These are phyloP conservation scores for Orchesella cincta DNA, from an alignment of 1,140 invertebrate species.

Conservation along the genomic window DNA sequence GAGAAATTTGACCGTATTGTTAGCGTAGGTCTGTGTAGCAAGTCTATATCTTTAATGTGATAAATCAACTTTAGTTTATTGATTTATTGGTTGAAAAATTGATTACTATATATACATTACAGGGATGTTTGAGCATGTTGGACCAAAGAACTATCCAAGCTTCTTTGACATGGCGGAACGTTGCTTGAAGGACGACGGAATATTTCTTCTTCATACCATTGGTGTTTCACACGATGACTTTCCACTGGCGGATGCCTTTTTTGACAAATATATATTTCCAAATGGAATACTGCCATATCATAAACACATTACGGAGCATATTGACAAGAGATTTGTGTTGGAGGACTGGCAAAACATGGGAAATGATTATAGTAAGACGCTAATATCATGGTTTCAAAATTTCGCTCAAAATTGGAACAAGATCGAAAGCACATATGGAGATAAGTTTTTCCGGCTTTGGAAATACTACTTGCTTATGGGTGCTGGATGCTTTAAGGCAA, in stretches of 20 bases:
- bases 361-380: slow-evolving; percentile 22
- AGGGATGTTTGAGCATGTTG: slow-evolving; percentile 29
- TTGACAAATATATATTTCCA: slow-evolving; percentile 30
- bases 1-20: slow-evolving; percentile 49
- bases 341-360: slow-evolving; percentile 32
- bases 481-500: slow-evolving; percentile 10
- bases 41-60: not conserved
- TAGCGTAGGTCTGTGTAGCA: slow-evolving; percentile 41
- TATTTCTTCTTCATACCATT: slow-evolving; percentile 31
- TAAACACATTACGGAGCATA: slow-evolving; percentile 15
- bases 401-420: slow-evolving; percentile 5
- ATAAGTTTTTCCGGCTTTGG: slow-evolving; percentile 27
- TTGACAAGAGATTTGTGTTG: slow-evolving; percentile 11
- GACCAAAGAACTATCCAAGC: slow-evolving; percentile 23
- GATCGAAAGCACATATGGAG: slow-evolving; percentile 21
- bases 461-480: slow-evolving; percentile 30
- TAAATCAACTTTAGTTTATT: not conserved
- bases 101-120: not conserved
- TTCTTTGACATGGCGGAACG: slow-evolving; percentile 1
- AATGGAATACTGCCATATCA: slow-evolving; percentile 23
- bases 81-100: not conserved
- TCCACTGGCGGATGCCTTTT: slow-evolving; percentile 9
- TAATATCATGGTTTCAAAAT: slow-evolving; percentile 23
- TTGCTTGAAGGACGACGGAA: slow-evolving; percentile 25
- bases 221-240: slow-evolving; percentile 21